Conservation (phyloP, 2,888 invertebrate species). For the Microctonus hyperodae region DNA sequence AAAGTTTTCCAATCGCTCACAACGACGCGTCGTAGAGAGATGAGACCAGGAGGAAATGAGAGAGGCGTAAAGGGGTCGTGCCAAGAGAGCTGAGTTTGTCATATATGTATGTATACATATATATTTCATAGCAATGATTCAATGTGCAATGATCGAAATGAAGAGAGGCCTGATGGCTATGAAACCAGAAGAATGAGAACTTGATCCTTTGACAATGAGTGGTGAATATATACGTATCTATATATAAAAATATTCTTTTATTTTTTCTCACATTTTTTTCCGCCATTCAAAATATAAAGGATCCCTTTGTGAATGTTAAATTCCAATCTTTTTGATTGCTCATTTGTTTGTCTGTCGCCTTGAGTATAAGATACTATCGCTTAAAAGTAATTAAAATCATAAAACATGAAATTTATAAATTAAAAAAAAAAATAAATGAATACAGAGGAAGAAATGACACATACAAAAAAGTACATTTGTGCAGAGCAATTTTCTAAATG, state of each 20-base stretch:
- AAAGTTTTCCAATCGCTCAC: constrained; percentile 43
- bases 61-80: constrained; percentile 13
- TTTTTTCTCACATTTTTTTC: neutral
- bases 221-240: neutral
- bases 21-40: constrained; percentile 18
- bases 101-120: neutral
- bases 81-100: neutral
- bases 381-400: neutral
- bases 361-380: neutral
- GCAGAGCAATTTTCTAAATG: neutral
- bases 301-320: constrained; percentile 11
- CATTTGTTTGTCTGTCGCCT: neutral
- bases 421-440: neutral
- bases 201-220: constrained; percentile 29
- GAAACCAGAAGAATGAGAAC: constrained; percentile 21
- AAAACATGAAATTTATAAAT: neutral
- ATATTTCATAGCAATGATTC: constrained; percentile 1
- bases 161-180: neutral
- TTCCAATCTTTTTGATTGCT: constrained; percentile 4
- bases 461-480: neutral
- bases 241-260: neutral
- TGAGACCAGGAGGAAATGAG: constrained; percentile 11
- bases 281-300: neutral
- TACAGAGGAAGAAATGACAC: neutral
- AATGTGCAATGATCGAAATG: constrained; percentile 13